Evolutionary conservation across 2,888 invertebrate species (phyloP), one percentile per base, ranked within the genome.

Genomic region (Oscheius sp.): DNA sequence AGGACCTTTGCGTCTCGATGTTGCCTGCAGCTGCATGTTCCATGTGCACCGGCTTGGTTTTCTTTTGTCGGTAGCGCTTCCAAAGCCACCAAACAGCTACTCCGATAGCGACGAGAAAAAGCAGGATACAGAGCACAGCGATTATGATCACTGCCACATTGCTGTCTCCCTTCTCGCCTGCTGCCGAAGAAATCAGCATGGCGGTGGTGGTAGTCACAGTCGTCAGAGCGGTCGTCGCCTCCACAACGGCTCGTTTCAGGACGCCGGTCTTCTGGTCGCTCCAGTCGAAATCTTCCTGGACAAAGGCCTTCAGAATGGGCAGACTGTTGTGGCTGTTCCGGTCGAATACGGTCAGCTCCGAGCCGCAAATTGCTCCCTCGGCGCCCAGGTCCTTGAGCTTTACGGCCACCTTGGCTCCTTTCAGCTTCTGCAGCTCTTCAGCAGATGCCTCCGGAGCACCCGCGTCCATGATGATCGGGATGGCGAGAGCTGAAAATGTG

Each of bases 281-380:
- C 37, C 21, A 60, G 11, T 35, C 13, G 37, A 68, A 68, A 33
- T 68, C 37, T 1, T 42, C 42, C 42, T 42, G 42, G 7, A 42
- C 42, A 3, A 68, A 42, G 42, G 68, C 68, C 5, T 35, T 53
- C n/a, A 55, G 13, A 32, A 68, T 10, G n/a, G 9, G 33, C 29
- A 21, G n/a, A 55, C 55, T 68, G 55, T 9, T 55, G 42, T 37
- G 33, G 21, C 33, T 55, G 55, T 55, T 55, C 35, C 37, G 29
- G 9, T 68, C 68, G 55, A 68, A 68, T 37, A 68, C 68, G 55
- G 68, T 68, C 35, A 68, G 53, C 42, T 68, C 68, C 5, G 35
- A 37, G 53, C 33, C 42, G 3, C n/a, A 4, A 37, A 68, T 37
- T 13, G 37, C 37, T 11, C 21, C 42, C 35, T 33, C 35, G 42